Evolutionary conservation across 2,797 vertebrate genomes (phyloP), one percentile per base, ranked within the genome.

Genomic region (Tapirus indicus): DNA sequence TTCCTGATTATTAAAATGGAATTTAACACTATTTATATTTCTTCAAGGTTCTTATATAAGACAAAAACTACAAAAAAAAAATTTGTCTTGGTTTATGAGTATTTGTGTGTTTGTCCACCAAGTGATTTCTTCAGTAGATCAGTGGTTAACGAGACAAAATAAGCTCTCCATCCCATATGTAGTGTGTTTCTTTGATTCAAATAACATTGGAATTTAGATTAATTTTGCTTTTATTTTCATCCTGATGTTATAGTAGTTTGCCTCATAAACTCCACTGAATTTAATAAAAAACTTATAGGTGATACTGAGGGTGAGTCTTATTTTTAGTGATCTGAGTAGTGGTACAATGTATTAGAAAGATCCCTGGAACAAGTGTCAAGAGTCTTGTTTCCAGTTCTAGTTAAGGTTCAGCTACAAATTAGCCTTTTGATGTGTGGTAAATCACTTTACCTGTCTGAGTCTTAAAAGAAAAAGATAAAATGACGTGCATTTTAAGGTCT

Each of bases 401-500:
- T 60, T 80, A 62, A 87, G 69, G 5, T 90, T 90, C 38, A 90
- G 56, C 52, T 92, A 83, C 54, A 88, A 68, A 79, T 88, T 90
- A 38, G 38, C 35, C 38, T 91, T 95, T 94, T 86, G 29, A 78
- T 80, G 91, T 84, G 66, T 58, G 79, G 52, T 56, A 75, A 84
- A 85, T 62, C 66, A 91, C 17, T 89, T 88, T 79, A 68, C 9
- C 32, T 84, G 32, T 71, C 44, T 82, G 64, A 78, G 23, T 35
- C 56, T 83, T 84, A 88, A 91, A 91, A 91, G 41, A 32, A 86
- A 62, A 14, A 49, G 52, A 72, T 82, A 94, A 96, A 79, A 89
- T 91, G 9, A 49, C 91, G 78, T 44, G 8, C 41, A 77, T 49
- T 80, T 88, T 90, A 95, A 96, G 38, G 49, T 86, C 27, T 82